Conservation (phyloP, 2,888 invertebrate genomes). For the Drosophila seclusa region DNA sequence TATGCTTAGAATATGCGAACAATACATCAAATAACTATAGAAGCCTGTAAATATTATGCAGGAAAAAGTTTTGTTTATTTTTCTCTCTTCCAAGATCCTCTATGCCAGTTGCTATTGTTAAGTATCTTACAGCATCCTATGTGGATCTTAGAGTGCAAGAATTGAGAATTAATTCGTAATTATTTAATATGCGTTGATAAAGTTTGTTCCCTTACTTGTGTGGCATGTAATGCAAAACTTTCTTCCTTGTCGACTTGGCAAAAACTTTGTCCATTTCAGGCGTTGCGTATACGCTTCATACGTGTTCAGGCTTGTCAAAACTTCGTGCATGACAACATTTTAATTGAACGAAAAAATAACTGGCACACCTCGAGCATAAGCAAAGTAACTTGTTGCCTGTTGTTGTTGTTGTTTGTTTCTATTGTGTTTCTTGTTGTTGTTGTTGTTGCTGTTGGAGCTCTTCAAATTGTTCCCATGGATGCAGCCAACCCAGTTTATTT, state of each 20-base stretch:
- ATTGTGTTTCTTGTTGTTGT: background rate
- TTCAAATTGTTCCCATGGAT: slow-evolving; percentile 1
- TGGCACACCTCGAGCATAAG: slow-evolving; percentile 37
- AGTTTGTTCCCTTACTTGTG: slow-evolving; percentile 40
- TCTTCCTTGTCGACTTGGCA: slow-evolving; percentile 24
- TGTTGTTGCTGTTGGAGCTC: background rate
- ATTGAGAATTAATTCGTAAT: slow-evolving; percentile 32
- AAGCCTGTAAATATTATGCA: background rate
- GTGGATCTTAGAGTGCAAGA: background rate
- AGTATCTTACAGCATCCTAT: background rate
- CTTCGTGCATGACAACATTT: slow-evolving; percentile 55
- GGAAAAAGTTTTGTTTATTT: background rate
- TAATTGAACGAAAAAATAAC: slow-evolving; percentile 59
- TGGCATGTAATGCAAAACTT: slow-evolving; percentile 42
- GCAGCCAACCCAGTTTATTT: slow-evolving; percentile 31
- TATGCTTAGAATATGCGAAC: background rate
- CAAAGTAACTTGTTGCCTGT: slow-evolving; percentile 32
- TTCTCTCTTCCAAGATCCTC: background rate
- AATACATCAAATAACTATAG: slow-evolving; percentile 7
- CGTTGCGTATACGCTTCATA: slow-evolving; percentile 37
- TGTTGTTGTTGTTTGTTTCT: background rate
- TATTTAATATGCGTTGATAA: slow-evolving; percentile 44
- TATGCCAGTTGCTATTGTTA: background rate
- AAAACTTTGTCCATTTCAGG: slow-evolving; percentile 28
- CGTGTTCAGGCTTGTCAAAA: slow-evolving; percentile 52